phyloP scores from a whole-genome alignment of 1,140 invertebrate species.

The Paracyclopina nana region DNA sequence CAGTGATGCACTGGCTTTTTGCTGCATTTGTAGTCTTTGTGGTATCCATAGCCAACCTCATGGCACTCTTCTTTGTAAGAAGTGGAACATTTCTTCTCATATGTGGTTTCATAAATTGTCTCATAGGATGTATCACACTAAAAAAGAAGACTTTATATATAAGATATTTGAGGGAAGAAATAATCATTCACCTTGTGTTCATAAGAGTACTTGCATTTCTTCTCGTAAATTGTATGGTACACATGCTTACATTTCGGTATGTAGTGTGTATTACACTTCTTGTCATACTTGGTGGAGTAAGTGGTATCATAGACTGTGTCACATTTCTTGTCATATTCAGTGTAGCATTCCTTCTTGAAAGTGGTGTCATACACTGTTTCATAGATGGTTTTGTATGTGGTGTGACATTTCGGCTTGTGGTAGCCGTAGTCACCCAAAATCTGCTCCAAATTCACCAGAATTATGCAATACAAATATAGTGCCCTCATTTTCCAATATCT shows the following conservation, averaged over 20 bases:
- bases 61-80: conserved; percentile 14
- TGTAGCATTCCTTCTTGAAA: conserved; percentile 7
- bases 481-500: too few relatives aligned
- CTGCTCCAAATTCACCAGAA: too few relatives aligned
- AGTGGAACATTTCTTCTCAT: conserved; percentile 15
- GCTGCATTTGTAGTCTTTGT: conserved; percentile 11
- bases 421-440: too few relatives aligned
- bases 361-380: conserved; percentile 12
- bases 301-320: conserved; percentile 6
- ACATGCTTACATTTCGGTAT: conserved; percentile 4
- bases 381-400: conserved; percentile 3
- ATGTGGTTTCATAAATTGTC: conserved; percentile 3
- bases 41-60: conserved; percentile 13
- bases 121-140: conserved; percentile 12
- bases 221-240: conserved; percentile 12
- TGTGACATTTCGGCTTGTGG: too few relatives aligned
- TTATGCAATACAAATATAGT: too few relatives aligned
- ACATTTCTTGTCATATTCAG: conserved; percentile 1
- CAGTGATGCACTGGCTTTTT: conserved; percentile 1
- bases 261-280: neutral
- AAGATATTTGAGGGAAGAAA: too few relatives aligned
- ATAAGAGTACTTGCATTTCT: conserved; percentile 11
- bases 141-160: too few relatives aligned
- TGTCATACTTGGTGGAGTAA: conserved; percentile 3
- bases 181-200: conserved; percentile 1